Conservation (phyloP, 2,797 vertebrate genomes). For the Discoglossus pictus region DNA sequence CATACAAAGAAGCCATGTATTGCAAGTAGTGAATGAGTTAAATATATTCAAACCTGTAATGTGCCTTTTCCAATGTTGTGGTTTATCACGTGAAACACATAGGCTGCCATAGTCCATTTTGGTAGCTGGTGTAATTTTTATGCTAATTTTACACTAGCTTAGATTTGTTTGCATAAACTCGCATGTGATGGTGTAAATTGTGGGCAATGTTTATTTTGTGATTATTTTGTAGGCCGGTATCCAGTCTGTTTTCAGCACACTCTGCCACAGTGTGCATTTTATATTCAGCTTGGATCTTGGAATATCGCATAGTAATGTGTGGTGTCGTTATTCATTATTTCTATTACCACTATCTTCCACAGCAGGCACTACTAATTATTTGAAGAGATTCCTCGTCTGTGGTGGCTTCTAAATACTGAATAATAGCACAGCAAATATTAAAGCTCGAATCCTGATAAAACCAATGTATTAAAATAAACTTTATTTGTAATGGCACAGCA, state of each 20-base stretch:
- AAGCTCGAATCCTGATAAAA: slow-evolving; percentile 51
- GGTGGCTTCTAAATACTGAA: slow-evolving; percentile 43
- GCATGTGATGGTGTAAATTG: slow-evolving; percentile 27
- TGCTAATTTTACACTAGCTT: slow-evolving; percentile 7
- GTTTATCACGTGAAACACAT: slow-evolving; percentile 18
- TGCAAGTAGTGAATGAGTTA: slow-evolving; percentile 10
- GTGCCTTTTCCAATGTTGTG: slow-evolving; percentile 5
- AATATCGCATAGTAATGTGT: slow-evolving; percentile 49
- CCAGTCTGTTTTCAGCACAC: slow-evolving; percentile 49
- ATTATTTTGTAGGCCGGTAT: slow-evolving; percentile 52
- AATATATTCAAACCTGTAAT: slow-evolving; percentile 30
- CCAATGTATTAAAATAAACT: not conserved
- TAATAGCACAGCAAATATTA: slow-evolving; percentile 50
- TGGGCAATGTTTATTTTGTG: slow-evolving; percentile 37
- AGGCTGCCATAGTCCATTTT: slow-evolving; percentile 9
- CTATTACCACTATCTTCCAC: slow-evolving; percentile 52
- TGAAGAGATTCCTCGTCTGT: slow-evolving; percentile 47
- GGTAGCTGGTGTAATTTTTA: slow-evolving; percentile 13
- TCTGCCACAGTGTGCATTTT: slow-evolving; percentile 51
- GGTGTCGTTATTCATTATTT: slow-evolving; percentile 50
- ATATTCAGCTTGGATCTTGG: slow-evolving; percentile 46
- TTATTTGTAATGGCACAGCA: not conserved
- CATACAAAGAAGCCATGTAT: too few species aligned
- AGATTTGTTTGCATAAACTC: slow-evolving; percentile 24
- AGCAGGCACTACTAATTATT: slow-evolving; percentile 59